A percentile compares a stretch with the other conserved stretches of the same genome.
Evolutionary conservation across 2,113 vertebrate species (phyloP).

Genomic region (Furnarius figulus): DNA sequence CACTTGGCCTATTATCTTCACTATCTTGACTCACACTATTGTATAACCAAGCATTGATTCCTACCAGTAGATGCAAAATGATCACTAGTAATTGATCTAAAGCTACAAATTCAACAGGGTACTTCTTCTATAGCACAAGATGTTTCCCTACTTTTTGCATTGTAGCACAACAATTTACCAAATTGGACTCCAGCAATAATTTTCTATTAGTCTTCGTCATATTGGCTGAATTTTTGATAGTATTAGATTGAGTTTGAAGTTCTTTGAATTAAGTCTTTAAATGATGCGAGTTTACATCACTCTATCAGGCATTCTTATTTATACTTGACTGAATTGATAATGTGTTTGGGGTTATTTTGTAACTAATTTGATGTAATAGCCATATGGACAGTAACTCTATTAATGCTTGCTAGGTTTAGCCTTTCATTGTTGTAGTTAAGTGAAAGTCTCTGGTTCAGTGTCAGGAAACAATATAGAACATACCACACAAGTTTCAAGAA

Average conservation of each 20-base stretch:
- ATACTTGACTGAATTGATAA: conserved; percentile 83
- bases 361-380: conserved; percentile 84
- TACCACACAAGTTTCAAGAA: conserved; percentile 46
- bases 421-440: conserved; percentile 69
- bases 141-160: conserved; percentile 77
- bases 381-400: conserved; percentile 77
- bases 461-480: conserved; percentile 64
- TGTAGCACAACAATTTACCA: conserved; percentile 81
- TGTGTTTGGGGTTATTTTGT: conserved; percentile 71
- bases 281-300: conserved; percentile 81
- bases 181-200: conserved; percentile 86
- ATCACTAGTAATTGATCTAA: conserved; percentile 74
- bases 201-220: conserved; percentile 79
- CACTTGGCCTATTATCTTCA: conserved; percentile 63
- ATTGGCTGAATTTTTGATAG: conserved; percentile 80
- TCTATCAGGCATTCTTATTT: conserved; percentile 84
- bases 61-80: conserved; percentile 75
- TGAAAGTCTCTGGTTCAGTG: conserved; percentile 67
- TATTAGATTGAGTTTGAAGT: conserved; percentile 76
- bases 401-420: conserved; percentile 73
- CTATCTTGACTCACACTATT: conserved; percentile 71
- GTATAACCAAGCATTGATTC: conserved; percentile 72
- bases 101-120: conserved; percentile 81
- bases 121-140: conserved; percentile 83
- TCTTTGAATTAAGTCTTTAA: conserved; percentile 81